These are phyloP conservation scores for Hyposoter dolosus DNA, from an alignment of 2,888 invertebrate species.

Conservation along the genomic window DNA sequence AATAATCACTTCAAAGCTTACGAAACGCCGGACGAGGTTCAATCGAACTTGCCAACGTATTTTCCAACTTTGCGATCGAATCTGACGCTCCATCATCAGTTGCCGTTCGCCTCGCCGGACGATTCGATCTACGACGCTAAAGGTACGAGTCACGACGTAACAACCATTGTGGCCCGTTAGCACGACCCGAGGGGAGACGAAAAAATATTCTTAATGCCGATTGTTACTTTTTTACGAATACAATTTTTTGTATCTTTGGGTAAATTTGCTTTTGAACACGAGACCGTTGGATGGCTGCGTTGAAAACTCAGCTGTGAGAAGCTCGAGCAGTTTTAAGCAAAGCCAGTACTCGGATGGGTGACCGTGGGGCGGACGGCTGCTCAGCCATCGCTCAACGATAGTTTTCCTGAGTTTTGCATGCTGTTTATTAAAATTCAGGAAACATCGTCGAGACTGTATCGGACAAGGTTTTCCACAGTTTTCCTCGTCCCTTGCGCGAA, in stretches of 20 bases:
- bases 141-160: constrained; percentile 38
- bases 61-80: constrained; percentile 70
- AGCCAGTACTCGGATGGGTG: background rate
- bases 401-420: background rate
- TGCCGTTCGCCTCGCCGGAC: constrained; percentile 47
- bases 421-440: background rate
- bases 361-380: background rate
- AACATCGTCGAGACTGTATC: background rate
- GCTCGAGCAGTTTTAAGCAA: background rate
- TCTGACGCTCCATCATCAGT: constrained; percentile 65
- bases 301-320: background rate
- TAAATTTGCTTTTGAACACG: background rate
- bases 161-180: background rate
- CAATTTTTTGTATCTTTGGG: background rate
- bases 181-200: background rate
- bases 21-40: constrained; percentile 45
- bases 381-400: background rate
- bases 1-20: constrained; percentile 20
- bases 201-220: constrained; percentile 1
- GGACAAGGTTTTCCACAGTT: constrained; percentile 12
- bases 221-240: background rate
- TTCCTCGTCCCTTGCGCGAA: background rate
- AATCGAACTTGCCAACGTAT: constrained; percentile 40
- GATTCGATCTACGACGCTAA: constrained; percentile 56
- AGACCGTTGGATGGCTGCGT: background rate